Evolutionary conservation across 2,888 invertebrate genomes (phyloP), one percentile per base, ranked within the genome.

Genomic region (Phengaris arion): DNA sequence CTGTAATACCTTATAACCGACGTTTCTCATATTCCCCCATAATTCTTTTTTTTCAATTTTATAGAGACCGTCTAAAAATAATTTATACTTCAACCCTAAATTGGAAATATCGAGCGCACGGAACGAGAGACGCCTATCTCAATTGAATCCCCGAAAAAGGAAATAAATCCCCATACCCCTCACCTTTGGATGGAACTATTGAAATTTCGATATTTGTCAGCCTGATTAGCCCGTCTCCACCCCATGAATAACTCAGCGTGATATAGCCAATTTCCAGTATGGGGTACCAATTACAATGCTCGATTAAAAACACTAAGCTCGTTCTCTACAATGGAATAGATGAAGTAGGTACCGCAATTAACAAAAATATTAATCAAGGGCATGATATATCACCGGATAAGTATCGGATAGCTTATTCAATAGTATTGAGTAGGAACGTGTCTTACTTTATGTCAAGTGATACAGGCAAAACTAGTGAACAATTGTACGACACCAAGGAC

Each of bases 101-200:
- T 85, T 87, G 86, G 84, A 84, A 88, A 91, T 88, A 90, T 89
- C 87, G 87, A 90, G 88, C 87, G 87, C 86, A 84, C 84, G 82
- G 80, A 88, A 86, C 86, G 87, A 83, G 87, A 90, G 88, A 91
- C 91, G 91, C 91, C 92, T 90, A 87, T 89, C 86, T 90, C 89
- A 88, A 93, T 93, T 91, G 91, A 93, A 93, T 91, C 88, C 84
- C 91, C 92, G 87, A 92, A 93, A 93, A 92, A 89, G 87, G 87
- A 89, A 91, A 90, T 87, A 90, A 90, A 92, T 89, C 85, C 84
- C 51, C 75, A 55, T 54, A 51, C 83, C 86, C 75, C 85, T 86
- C 85, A 84, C 87, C 85, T 85, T 85, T 85, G 84, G 88, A 89
- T 90, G 81, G 83, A 82, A 85, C 88, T 83, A 90, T 92, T 90